Conservation (phyloP, 2,797 vertebrate genomes). For the Chelmon rostratus region DNA sequence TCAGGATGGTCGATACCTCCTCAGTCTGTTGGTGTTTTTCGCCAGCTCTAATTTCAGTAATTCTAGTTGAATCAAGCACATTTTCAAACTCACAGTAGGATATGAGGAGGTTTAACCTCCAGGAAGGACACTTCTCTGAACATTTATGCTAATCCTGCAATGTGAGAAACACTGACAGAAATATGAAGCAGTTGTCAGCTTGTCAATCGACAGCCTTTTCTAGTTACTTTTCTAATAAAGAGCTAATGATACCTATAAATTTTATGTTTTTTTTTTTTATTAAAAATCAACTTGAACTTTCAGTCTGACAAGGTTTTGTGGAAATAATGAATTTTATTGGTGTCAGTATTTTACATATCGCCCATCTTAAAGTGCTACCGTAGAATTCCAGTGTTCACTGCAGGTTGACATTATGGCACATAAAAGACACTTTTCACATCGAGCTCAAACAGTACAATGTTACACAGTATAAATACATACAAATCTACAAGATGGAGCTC, state of each 20-base stretch:
- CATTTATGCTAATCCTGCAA: constrained; percentile 28
- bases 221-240: constrained; percentile 61
- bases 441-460: constrained; percentile 40
- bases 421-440: constrained; percentile 52
- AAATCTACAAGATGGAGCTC: constrained; percentile 46
- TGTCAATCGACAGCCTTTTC: constrained; percentile 24
- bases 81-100: neutral
- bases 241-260: constrained; percentile 20
- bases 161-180: constrained; percentile 45
- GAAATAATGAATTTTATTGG: constrained; percentile 80
- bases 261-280: constrained; percentile 35
- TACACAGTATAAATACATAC: constrained; percentile 63
- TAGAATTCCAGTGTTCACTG: constrained; percentile 65
- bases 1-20: neutral
- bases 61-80: neutral
- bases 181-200: neutral
- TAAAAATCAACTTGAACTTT: constrained; percentile 17
- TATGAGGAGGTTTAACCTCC: neutral
- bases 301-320: constrained; percentile 11
- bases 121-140: neutral
- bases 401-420: constrained; percentile 77
- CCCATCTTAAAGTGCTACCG: constrained; percentile 78
- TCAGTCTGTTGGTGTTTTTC: neutral
- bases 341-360: constrained; percentile 67
- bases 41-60: neutral